Conservation (phyloP, 1,140 invertebrate genomes). For the Radopholus similis region DNA sequence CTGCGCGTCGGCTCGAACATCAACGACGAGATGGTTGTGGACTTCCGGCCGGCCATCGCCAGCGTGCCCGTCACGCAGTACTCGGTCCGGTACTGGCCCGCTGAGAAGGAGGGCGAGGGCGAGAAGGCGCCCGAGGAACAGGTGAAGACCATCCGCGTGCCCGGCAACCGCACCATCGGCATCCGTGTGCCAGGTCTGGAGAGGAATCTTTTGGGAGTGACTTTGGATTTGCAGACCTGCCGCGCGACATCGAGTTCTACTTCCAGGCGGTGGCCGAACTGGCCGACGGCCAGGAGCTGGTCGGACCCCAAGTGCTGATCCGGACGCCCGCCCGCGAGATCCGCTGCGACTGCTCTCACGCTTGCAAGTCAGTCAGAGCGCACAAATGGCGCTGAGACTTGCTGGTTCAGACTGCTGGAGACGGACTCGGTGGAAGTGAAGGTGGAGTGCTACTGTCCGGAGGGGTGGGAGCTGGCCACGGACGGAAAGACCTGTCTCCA, state of each 20-base stretch:
- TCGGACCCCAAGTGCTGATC: conserved; percentile 31
- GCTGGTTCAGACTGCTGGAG: conserved; percentile 37
- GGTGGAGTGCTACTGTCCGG: conserved; percentile 50
- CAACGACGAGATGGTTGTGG: conserved; percentile 57
- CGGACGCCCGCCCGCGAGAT: conserved; percentile 53
- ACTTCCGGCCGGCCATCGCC: conserved; percentile 55
- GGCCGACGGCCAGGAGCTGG: conserved; percentile 39
- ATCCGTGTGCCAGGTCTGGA: conserved; percentile 15
- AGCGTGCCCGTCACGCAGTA: conserved; percentile 31
- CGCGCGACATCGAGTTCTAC: conserved; percentile 51
- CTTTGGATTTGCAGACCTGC: too few relatives aligned
- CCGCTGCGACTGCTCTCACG: conserved; percentile 56
- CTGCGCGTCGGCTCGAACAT: conserved; percentile 55
- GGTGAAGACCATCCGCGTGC: conserved; percentile 15
- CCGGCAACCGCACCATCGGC: conserved; percentile 28
- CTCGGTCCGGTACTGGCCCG: conserved; percentile 7
- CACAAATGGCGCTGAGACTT: too few relatives aligned
- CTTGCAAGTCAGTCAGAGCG: too few relatives aligned
- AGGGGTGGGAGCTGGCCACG: conserved; percentile 40
- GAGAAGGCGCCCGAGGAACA: conserved; percentile 40
- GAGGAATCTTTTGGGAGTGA: too few relatives aligned
- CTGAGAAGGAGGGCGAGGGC: conserved; percentile 2
- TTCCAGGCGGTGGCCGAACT: conserved; percentile 50
- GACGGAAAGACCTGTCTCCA: conserved; percentile 47
- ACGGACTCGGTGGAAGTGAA: conserved; percentile 37